phyloP scores from a whole-genome alignment of 1,140 invertebrate genomes.

The Fopius arisanus region DNA sequence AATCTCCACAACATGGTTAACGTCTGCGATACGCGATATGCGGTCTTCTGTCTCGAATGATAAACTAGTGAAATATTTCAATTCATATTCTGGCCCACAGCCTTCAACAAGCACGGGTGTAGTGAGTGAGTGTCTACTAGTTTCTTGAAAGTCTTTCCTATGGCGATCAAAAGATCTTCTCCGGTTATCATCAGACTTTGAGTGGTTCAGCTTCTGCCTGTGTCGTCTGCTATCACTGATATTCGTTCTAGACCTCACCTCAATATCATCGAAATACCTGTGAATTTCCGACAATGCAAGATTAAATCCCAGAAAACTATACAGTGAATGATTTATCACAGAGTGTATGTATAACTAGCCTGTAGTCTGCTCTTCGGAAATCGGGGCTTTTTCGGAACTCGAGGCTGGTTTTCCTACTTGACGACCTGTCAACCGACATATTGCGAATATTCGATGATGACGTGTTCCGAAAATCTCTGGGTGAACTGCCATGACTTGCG shows the following conservation, averaged over 20 bases:
- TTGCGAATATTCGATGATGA: constrained; percentile 59
- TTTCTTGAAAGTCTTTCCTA: constrained; percentile 47
- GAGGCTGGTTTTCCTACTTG: constrained; percentile 58
- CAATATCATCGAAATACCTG: constrained; percentile 50
- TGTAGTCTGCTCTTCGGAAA: constrained; percentile 57
- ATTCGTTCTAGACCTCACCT: constrained; percentile 49
- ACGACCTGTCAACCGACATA: constrained; percentile 59
- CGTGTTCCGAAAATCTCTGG: constrained; percentile 54
- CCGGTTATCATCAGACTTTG: constrained; percentile 59
- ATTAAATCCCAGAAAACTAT: background rate
- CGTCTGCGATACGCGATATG: constrained; percentile 49
- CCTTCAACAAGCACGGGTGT: constrained; percentile 47
- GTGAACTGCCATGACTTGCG: constrained; percentile 47
- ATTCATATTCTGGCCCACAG: constrained; percentile 46
- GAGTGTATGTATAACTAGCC: constrained; percentile 40
- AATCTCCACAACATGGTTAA: constrained; percentile 48
- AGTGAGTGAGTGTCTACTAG: constrained; percentile 57
- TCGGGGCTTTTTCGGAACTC: constrained; percentile 60
- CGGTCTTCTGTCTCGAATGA: constrained; percentile 53
- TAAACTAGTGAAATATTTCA: constrained; percentile 53
- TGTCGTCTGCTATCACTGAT: constrained; percentile 53
- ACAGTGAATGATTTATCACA: background rate
- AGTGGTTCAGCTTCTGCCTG: constrained; percentile 54
- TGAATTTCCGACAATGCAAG: constrained; percentile 42
- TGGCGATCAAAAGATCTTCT: constrained; percentile 56